Evolutionary conservation across 2,113 vertebrate genomes (phyloP), one percentile per base, ranked within the genome.

Genomic region (Tympanuchus pallidicinctus): DNA sequence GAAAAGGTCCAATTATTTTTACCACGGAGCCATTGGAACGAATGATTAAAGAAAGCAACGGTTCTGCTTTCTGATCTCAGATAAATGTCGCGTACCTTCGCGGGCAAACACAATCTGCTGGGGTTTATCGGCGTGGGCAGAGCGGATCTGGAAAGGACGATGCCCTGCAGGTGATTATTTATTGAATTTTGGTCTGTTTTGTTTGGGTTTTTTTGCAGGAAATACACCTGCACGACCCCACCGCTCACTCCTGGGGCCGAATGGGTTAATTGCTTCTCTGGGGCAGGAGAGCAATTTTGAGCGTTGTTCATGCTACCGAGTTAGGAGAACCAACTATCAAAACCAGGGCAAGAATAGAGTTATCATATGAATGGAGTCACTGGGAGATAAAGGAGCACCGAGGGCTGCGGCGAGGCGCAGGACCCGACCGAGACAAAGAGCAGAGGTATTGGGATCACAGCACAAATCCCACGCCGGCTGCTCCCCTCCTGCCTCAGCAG

Each of bases 321-420:
- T 69, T 79, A 28, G 83, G 75, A 86, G 90, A 95, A 86, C 6
- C 70, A 89, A 78, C 88, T 93, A 86, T 82, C 73, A 60, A 82
- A 93, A 93, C 27, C 88, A 86, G 94, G 40, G 83, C 47, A 69
- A 87, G 91, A 94, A 95, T 82, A 84, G 94, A 96, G 95, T 86
- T 93, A 90, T 93, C 94, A 87, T 88, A 92, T 90, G 90, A 96
- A 96, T 87, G 86, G 92, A 57, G 72, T 75, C 69, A 50, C 57
- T 81, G 77, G 10, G 93, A 92, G 88, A 95, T 82, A 75, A 90
- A 93, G 82, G 90, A 86, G 92, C 60, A 61, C 65, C 2, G 7
- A 77, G 12, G 70, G 30, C 93, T 85, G 88, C 54, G 15, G 52
- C 81, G 32, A 85, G 67, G 2, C 80, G 13, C 86, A 32, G 79